Evolutionary conservation across 1,140 invertebrate genomes (phyloP).

Genomic region (Gryon sp.): DNA sequence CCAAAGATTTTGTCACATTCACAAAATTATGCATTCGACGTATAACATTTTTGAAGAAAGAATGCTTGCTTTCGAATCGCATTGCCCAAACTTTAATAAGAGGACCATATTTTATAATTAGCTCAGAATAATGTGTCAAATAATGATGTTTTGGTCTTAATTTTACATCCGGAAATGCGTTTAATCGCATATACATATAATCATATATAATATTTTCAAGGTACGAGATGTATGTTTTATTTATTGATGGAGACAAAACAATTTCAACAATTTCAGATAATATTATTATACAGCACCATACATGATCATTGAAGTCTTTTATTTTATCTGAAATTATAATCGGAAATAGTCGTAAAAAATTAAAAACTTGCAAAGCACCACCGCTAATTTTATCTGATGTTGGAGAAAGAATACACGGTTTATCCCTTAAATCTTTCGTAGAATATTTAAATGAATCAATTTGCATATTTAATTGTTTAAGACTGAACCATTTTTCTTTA

Average conservation of each 20-base stretch:
- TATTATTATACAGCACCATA: constrained; percentile 43
- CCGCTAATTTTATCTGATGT: constrained; percentile 12
- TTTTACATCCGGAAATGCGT: constrained; percentile 16
- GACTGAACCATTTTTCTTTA: constrained; percentile 36
- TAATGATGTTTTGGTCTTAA: constrained; percentile 66
- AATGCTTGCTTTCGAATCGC: constrained; percentile 66
- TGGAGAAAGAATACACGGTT: constrained; percentile 26
- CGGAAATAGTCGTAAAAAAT: constrained; percentile 45
- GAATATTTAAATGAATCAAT: constrained; percentile 39
- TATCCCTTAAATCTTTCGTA: constrained; percentile 20
- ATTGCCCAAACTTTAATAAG: constrained; percentile 65
- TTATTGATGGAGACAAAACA: constrained; percentile 53
- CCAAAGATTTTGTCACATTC: constrained; percentile 49
- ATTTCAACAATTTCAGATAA: constrained; percentile 61
- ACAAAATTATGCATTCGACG: constrained; percentile 56
- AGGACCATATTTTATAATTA: constrained; percentile 61
- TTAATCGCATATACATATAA: constrained; percentile 43
- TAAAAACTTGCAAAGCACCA: constrained; percentile 38
- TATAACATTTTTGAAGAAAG: constrained; percentile 62
- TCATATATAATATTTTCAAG: constrained; percentile 43
- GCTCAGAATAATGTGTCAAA: constrained; percentile 49
- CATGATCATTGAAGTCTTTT: constrained; percentile 14
- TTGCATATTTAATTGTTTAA: constrained; percentile 29
- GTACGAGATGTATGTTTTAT: constrained; percentile 46
- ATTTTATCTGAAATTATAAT: constrained; percentile 50